Evolutionary conservation across 2,797 vertebrate species (phyloP).

Genomic region (Coregonus ussuriensis): DNA sequence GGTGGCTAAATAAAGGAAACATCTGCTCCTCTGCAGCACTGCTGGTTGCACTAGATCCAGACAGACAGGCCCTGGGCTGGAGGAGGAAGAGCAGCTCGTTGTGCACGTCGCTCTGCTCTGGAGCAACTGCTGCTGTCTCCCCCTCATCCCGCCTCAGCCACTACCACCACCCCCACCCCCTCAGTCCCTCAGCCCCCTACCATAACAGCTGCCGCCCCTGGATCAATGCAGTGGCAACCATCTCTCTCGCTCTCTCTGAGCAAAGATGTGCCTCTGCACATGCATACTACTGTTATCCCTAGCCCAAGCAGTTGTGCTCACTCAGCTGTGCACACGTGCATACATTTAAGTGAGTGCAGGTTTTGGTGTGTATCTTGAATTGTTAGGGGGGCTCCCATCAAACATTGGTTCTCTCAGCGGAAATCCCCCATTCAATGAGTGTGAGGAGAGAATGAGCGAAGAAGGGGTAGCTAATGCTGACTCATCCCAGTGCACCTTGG

Average conservation of each 20-base stretch:
- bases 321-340: not conserved
- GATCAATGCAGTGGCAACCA: constrained; percentile 25
- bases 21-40: constrained; percentile 76
- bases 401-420: constrained; percentile 1
- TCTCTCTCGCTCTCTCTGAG: constrained; percentile 15
- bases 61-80: constrained; percentile 48
- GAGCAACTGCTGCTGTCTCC: constrained; percentile 40
- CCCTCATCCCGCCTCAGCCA: constrained; percentile 58
- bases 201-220: constrained; percentile 43
- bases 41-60: constrained; percentile 66
- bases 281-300: not conserved
- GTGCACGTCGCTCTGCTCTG: not conserved
- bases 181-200: constrained; percentile 32
- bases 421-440: constrained; percentile 19
- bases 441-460: not conserved
- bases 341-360: not conserved
- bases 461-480: not conserved
- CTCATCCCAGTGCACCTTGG: not conserved
- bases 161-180: constrained; percentile 50
- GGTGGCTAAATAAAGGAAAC: constrained; percentile 81
- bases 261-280: not conserved
- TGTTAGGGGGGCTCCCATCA: not conserved
- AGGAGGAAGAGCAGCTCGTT: constrained; percentile 44
- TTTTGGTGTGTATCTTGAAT: not conserved
- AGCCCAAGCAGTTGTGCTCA: not conserved